Conservation (phyloP, 2,888 invertebrate genomes). For the Ochropleura leucogaster region DNA sequence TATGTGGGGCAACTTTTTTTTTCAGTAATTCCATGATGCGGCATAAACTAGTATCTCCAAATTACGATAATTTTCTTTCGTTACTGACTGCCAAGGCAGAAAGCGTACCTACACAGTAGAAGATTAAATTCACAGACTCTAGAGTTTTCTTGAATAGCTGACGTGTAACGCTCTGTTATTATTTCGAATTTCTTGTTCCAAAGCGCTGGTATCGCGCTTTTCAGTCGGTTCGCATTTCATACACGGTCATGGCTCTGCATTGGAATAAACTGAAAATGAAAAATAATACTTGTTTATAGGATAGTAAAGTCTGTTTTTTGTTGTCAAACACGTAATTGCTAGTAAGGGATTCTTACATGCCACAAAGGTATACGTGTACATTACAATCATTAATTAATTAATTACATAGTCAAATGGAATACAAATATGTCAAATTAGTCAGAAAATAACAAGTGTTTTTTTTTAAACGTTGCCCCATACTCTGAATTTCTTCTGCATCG, state of each 20-base stretch:
- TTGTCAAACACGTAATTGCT: not conserved
- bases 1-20: too few relatives aligned
- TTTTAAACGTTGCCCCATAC: too few relatives aligned
- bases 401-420: too few relatives aligned
- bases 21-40: too few relatives aligned
- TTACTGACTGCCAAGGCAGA: not conserved
- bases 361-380: too few relatives aligned
- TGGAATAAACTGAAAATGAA: not conserved
- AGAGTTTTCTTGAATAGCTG: slow-evolving; percentile 21
- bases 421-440: too few relatives aligned
- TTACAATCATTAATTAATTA: too few relatives aligned
- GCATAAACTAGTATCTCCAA: not conserved
- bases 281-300: not conserved
- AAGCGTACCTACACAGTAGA: not conserved
- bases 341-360: too few relatives aligned
- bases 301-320: not conserved
- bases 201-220: slow-evolving; percentile 2
- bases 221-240: not conserved
- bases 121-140: slow-evolving; percentile 25
- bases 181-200: slow-evolving; percentile 21
- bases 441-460: too few relatives aligned
- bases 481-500: too few relatives aligned
- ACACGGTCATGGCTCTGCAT: not conserved
- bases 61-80: slow-evolving; percentile 22
- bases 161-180: slow-evolving; percentile 13